phyloP scores from a whole-genome alignment of 2,113 vertebrate species.

The Penelope pileata region DNA sequence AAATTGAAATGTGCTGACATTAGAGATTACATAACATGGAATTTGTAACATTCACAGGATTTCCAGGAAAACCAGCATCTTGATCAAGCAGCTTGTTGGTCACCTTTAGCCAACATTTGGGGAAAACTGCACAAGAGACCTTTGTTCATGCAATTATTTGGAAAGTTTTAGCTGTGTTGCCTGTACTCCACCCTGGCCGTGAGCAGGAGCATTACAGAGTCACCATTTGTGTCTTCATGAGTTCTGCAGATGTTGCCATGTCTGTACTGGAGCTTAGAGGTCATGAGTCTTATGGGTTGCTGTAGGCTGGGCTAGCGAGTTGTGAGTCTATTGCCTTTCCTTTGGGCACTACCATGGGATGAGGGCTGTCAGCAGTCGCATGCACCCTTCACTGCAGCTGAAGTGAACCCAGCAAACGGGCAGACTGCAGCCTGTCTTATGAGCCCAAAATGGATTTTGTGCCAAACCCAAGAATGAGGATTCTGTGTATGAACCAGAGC shows the following conservation, averaged over 20 bases:
- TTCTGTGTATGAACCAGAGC: not conserved
- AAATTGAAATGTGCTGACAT: not conserved
- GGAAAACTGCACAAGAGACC: not conserved
- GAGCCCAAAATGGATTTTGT: not conserved
- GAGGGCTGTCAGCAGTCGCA: fast-evolving
- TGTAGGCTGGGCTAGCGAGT: not conserved
- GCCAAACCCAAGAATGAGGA: not conserved
- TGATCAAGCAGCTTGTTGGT: not conserved
- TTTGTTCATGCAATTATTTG: not conserved
- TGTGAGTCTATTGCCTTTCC: not conserved
- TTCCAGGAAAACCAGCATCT: not conserved
- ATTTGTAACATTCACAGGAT: too few species aligned
- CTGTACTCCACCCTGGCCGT: not conserved
- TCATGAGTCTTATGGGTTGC: not conserved
- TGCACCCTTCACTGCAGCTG: fast-evolving
- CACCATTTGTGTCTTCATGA: too few species aligned
- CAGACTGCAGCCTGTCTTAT: not conserved
- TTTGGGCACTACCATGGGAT: not conserved
- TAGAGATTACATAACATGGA: too few species aligned
- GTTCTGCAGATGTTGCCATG: not conserved
- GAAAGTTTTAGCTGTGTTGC: not conserved
- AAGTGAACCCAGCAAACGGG: fast-evolving
- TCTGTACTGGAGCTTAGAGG: not conserved
- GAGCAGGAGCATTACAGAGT: not conserved
- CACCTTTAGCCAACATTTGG: not conserved